These are phyloP conservation scores for Nemurella pictetii DNA, from an alignment of 2,888 invertebrate genomes.

Conservation along the genomic window DNA sequence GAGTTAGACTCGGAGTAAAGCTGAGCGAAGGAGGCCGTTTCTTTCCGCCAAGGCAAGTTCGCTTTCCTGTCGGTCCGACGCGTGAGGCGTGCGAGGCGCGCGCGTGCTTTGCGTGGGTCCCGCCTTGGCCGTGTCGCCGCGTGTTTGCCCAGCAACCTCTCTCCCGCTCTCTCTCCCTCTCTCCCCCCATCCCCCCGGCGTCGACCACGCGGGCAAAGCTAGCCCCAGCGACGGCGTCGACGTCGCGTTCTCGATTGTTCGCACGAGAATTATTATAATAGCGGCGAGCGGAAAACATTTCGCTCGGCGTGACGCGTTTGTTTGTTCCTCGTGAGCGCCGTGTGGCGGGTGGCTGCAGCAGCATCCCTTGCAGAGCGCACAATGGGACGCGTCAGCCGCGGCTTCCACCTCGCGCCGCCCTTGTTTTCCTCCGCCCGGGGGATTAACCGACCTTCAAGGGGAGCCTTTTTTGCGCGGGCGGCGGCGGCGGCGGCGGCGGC, in stretches of 20 bases:
- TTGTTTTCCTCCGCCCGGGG: background rate
- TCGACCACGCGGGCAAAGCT: background rate
- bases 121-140: constrained; percentile 21
- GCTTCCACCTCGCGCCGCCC: background rate
- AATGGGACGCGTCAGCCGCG: constrained; percentile 10
- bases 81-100: background rate
- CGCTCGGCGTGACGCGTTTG: constrained; percentile 24
- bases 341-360: background rate
- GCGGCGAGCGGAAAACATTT: constrained; percentile 31
- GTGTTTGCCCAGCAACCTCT: background rate
- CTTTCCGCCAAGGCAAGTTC: background rate
- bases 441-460: constrained; percentile 1
- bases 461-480: background rate
- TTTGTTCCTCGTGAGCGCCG: background rate
- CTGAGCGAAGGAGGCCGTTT: background rate
- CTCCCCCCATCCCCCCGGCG: background rate
- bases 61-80: background rate
- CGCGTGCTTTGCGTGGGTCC: background rate
- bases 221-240: background rate
- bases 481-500: too few relatives aligned
- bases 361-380: background rate
- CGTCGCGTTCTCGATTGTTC: constrained; percentile 10
- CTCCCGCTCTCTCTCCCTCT: background rate
- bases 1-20: background rate
- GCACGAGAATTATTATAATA: constrained; percentile 28